phyloP scores from a whole-genome alignment of 2,888 invertebrate genomes.

The Drosophila pseudotakahashii region DNA sequence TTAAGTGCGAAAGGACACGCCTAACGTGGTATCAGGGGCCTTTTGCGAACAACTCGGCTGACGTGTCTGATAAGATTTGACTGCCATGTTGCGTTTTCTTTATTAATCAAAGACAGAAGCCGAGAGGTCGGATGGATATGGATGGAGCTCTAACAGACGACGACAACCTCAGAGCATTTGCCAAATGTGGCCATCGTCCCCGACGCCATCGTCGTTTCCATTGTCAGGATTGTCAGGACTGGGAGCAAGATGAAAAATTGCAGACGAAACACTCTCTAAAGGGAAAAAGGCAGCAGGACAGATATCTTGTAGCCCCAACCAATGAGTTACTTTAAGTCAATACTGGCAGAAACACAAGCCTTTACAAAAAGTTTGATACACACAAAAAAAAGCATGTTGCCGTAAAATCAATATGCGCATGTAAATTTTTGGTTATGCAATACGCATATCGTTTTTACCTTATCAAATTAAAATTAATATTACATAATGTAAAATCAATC shows the following conservation, averaged over 20 bases:
- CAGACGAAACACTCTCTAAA: conserved; percentile 5
- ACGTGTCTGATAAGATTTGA: conserved; percentile 47
- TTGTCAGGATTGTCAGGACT: conserved; percentile 15
- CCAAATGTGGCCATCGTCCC: conserved; percentile 36
- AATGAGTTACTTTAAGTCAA: too few relatives aligned
- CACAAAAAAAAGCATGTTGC: too few relatives aligned
- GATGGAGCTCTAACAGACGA: conserved; percentile 4
- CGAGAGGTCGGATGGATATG: conserved; percentile 3
- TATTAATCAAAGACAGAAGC: conserved; percentile 44
- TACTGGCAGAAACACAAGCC: too few relatives aligned
- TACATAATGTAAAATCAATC: too few relatives aligned
- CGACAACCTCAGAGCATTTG: conserved; percentile 21
- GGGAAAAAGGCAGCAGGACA: conserved; percentile 12
- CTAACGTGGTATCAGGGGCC: not conserved
- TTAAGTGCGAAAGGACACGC: conserved; percentile 13
- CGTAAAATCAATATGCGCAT: too few relatives aligned
- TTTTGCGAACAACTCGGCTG: conserved; percentile 5
- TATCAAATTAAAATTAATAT: too few relatives aligned
- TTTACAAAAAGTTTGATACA: not conserved
- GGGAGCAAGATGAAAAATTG: conserved; percentile 21
- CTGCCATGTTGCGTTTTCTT: conserved; percentile 40
- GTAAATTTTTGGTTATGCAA: too few relatives aligned
- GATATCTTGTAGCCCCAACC: conserved; percentile 15
- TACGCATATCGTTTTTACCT: too few relatives aligned
- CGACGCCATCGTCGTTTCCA: conserved; percentile 19